A percentile compares a stretch with the other conserved stretches of the same genome.
Conservation (phyloP, 2,113 vertebrate species). For the Melanocharis versteri region DNA sequence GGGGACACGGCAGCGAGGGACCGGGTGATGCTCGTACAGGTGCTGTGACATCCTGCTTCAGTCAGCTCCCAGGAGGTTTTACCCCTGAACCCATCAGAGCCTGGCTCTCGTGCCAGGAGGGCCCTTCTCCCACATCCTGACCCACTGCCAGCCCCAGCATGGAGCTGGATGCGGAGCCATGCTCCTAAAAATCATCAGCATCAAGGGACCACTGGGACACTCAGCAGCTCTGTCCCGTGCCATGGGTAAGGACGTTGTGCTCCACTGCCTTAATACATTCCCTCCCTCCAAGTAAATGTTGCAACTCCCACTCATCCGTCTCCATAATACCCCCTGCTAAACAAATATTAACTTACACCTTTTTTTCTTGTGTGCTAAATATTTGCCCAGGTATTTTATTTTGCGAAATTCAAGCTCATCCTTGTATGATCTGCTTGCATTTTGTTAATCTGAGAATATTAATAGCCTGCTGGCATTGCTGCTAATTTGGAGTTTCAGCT, state of each 20-base stretch:
- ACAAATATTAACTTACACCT: background rate
- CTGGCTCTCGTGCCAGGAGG: accelerated
- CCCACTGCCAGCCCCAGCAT: background rate
- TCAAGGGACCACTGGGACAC: background rate
- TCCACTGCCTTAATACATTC: background rate
- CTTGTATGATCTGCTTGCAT: background rate
- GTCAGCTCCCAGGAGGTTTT: background rate
- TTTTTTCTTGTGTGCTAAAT: background rate
- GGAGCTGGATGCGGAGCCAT: background rate
- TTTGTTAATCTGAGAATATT: constrained; percentile 8
- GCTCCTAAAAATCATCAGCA: background rate
- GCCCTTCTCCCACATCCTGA: background rate
- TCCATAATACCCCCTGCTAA: background rate
- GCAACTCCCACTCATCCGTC: background rate
- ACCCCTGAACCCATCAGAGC: background rate
- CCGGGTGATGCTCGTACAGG: accelerated
- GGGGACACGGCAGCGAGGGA: accelerated
- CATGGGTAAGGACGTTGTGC: background rate
- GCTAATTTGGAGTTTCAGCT: background rate
- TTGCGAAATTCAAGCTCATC: background rate
- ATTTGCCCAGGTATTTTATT: background rate
- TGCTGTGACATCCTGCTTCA: background rate
- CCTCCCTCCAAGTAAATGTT: background rate
- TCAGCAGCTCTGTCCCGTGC: background rate
- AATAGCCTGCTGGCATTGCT: background rate